phyloP scores from a whole-genome alignment of 2,888 invertebrate genomes.

The Ceramica pisi region DNA sequence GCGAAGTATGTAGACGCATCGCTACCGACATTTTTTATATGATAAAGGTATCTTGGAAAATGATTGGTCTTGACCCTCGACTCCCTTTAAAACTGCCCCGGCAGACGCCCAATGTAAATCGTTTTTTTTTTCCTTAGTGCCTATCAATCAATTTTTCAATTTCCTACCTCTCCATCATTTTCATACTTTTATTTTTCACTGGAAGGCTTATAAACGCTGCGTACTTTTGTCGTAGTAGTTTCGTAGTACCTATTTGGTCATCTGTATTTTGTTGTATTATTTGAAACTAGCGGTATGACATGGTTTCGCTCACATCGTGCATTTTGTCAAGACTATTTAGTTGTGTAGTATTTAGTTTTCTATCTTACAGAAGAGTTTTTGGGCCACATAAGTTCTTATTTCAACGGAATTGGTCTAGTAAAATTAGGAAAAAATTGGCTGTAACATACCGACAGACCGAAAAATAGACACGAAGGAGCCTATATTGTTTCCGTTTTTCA shows the following conservation, averaged over 20 bases:
- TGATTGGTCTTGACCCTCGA: conserved; percentile 15
- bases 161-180: conserved; percentile 50
- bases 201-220: conserved; percentile 4
- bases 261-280: background rate
- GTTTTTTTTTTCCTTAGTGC: conserved; percentile 41
- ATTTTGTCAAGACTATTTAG: background rate
- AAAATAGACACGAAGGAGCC: too few species aligned
- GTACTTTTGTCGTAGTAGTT: background rate
- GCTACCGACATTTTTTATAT: background rate
- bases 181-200: conserved; percentile 17
- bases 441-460: too few species aligned
- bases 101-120: conserved; percentile 29
- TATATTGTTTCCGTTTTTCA: background rate
- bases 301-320: background rate
- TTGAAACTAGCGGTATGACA: background rate
- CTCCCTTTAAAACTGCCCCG: conserved; percentile 13
- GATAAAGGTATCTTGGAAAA: conserved; percentile 5
- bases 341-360: too few species aligned
- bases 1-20: background rate
- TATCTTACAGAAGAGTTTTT: too few species aligned
- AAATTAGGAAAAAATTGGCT: too few species aligned
- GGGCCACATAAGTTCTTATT: too few species aligned
- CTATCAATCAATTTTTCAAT: conserved; percentile 65
- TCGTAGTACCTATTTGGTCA: background rate
- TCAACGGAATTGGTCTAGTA: too few species aligned